Conservation (phyloP, 2,888 invertebrate species). For the Augiades crinisus region DNA sequence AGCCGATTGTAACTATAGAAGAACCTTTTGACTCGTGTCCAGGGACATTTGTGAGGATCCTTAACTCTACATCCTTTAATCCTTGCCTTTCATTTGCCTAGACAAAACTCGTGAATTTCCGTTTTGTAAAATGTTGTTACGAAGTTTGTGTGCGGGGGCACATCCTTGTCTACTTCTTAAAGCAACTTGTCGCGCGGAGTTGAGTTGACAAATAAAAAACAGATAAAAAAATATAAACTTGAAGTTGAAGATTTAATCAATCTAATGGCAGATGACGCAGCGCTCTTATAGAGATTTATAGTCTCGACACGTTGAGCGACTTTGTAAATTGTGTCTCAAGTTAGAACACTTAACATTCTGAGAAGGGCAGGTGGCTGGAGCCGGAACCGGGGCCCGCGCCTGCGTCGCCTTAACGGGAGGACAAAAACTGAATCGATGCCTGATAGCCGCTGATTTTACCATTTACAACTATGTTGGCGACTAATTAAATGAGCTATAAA, state of each 20-base stretch:
- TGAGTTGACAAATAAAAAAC: no score
- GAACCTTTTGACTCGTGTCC: no score
- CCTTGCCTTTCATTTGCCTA: no score
- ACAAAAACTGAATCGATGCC: slow-evolving; percentile 3
- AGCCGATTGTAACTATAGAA: no score
- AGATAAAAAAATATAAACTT: no score
- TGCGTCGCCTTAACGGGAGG: slow-evolving; percentile 2
- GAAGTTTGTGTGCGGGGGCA: no score
- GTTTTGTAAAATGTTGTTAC: no score
- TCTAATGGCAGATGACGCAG: background rate
- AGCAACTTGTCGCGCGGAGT: no score
- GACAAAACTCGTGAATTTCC: no score
- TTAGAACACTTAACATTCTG: slow-evolving; percentile 16
- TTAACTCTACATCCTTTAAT: no score
- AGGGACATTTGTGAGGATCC: background rate
- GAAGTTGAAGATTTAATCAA: no score
- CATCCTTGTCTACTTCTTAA: no score
- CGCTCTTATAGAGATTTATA: background rate
- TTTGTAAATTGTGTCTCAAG: slow-evolving; percentile 12
- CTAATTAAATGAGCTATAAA: slow-evolving; percentile 2
- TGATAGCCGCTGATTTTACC: slow-evolving; percentile 4
- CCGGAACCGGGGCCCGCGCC: slow-evolving; percentile 7
- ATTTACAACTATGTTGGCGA: background rate
- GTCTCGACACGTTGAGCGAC: background rate
- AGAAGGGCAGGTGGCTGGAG: slow-evolving; percentile 15